phyloP scores from a whole-genome alignment of 92 coral and sea anemone species.

The Chrysogorgia sp. region DNA sequence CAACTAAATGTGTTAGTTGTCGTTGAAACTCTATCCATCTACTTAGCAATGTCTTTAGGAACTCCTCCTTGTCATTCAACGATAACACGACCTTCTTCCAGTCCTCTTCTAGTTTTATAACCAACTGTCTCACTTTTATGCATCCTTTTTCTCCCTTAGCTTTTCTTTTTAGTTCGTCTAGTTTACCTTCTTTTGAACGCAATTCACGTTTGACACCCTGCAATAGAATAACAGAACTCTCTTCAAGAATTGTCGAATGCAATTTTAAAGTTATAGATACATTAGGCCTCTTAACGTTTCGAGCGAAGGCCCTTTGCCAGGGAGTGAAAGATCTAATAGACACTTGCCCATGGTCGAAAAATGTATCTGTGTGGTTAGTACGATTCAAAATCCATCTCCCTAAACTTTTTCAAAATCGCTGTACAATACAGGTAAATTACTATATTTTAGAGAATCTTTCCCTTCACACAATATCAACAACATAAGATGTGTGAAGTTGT shows the following conservation, averaged over 20 bases:
- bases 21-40: conserved; percentile 94
- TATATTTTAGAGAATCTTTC: no score
- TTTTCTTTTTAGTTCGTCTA: conserved; percentile 40
- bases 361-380: no score
- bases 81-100: conserved; percentile 56
- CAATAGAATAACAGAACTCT: not conserved
- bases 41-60: conserved; percentile 70
- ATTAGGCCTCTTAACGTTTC: no score
- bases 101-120: conserved; percentile 30
- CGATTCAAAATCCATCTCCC: no score
- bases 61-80: conserved; percentile 75
- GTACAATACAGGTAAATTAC: no score
- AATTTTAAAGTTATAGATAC: not conserved
- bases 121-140: conserved; percentile 1
- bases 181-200: conserved; percentile 27
- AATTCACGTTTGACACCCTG: conserved; percentile 56
- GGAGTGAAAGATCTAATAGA: no score
- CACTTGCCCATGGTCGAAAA: no score
- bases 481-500: no score
- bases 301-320: no score
- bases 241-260: not conserved
- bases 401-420: no score
- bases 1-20: conserved; percentile 72
- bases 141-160: conserved; percentile 6
- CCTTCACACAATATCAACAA: no score